A percentile compares a stretch with the other conserved stretches of the same genome.
Conservation (phyloP, 2,113 vertebrate species). For the Cavia porcellus region DNA sequence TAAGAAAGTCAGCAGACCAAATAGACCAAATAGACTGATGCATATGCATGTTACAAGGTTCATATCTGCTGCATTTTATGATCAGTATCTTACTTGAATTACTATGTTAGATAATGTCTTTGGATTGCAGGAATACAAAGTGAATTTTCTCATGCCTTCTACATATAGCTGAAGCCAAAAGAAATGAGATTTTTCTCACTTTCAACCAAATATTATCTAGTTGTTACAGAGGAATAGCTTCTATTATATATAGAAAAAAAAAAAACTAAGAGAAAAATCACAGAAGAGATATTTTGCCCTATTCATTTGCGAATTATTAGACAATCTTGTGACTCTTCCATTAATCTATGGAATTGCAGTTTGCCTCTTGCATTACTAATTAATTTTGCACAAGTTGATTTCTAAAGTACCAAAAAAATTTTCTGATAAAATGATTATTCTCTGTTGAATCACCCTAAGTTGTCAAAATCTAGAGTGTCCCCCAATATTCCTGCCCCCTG, state of each 20-base stretch:
- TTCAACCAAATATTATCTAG: constrained; percentile 10
- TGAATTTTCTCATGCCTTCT: neutral
- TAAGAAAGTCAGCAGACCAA: neutral
- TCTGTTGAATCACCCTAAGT: neutral
- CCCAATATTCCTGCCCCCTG: neutral
- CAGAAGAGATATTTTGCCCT: neutral
- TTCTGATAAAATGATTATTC: neutral
- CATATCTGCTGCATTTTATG: neutral
- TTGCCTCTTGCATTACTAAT: neutral
- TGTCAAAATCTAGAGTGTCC: neutral
- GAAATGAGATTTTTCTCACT: neutral
- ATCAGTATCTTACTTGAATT: neutral
- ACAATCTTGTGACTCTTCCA: neutral
- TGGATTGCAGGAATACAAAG: neutral
- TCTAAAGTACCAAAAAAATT: neutral
- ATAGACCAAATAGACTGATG: neutral
- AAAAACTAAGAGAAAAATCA: neutral
- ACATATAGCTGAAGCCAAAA: neutral
- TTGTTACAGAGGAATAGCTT: neutral
- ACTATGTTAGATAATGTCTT: neutral
- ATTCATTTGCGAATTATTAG: neutral
- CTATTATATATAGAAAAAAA: neutral
- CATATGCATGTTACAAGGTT: neutral
- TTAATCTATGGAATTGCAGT: neutral
- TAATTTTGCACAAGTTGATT: neutral